Evolutionary conservation across 1,140 invertebrate genomes (phyloP).

Genomic region (Drosophila auraria): DNA sequence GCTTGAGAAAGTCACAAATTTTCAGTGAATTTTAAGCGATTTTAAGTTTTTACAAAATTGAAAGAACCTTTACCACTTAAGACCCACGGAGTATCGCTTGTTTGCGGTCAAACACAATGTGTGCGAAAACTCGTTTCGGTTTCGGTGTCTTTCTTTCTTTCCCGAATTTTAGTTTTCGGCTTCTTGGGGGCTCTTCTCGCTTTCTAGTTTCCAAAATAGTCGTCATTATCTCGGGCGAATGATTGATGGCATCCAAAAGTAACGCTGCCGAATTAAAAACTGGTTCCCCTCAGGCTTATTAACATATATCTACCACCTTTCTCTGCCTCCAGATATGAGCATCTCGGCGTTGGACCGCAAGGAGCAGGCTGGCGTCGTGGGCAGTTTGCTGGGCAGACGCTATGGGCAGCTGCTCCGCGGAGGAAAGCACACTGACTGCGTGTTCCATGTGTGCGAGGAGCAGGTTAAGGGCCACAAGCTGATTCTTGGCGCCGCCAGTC

Average conservation of each 20-base stretch:
- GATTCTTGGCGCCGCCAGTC: constrained; percentile 89
- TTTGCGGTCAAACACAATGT: constrained; percentile 26
- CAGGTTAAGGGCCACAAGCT: constrained; percentile 87
- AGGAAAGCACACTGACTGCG: constrained; percentile 77
- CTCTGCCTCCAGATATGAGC: constrained; percentile 53
- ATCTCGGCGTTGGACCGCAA: constrained; percentile 50
- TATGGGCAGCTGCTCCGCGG: constrained; percentile 68
- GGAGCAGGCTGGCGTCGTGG: constrained; percentile 40
- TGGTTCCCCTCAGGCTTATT: constrained; percentile 34
- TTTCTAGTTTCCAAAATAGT: constrained; percentile 39
- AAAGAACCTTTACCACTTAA: constrained; percentile 1
- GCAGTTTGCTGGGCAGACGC: constrained; percentile 52
- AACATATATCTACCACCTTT: constrained; percentile 26
- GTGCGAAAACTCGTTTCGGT: constrained; percentile 17
- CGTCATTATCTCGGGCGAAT: constrained; percentile 17
- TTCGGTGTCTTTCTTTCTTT: constrained; percentile 17
- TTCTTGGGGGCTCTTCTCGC: constrained; percentile 10
- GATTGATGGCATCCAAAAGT: constrained; percentile 12
- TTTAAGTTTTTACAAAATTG: not conserved
- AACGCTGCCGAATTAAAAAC: constrained; percentile 38
- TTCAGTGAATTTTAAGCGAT: not conserved
- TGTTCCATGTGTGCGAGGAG: constrained; percentile 70
- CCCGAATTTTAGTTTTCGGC: not conserved
- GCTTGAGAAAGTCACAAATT: not conserved
- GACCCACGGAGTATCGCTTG: not conserved